Base-by-base conservation (phyloP, 1,140 invertebrate species). In the Atta texana region DNA sequence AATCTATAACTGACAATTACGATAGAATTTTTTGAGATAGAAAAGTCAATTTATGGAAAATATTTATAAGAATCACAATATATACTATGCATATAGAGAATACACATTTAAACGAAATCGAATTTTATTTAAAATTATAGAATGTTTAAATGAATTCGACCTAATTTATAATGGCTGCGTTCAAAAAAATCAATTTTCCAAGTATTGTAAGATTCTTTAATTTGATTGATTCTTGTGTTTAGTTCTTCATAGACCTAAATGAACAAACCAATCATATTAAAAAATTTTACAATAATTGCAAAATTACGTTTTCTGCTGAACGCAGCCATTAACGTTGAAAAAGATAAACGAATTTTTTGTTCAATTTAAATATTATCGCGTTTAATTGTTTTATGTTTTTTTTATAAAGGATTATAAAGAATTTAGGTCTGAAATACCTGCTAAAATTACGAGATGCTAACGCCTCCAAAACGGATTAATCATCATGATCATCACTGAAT, bases 371-470 rank as follows among this genome's bases (percentile, higher is more conserved):
- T 44, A 44, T 44, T 69, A 10, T 1, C 14, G n/a, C 28, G 16
- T 44, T n/a, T 39, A n/a, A 57, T 55, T 18, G 5, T 49, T 28
- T 61, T 51, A 12, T 84, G 31, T 34, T 63, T 63, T 18, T 57
- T 28, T 69, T 69, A 71, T 16, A 34, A 7, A 86, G 85, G 85
- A 2, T 61, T 3, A 8, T 81, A 21, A 82, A 18, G n/a, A 34
- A 2, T 0, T 5, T 81, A 8, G 85, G 76, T n/a, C 0, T 2
- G 21, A 66, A 51, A 24, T 51, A 49, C 1, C 0, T 86, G 6
- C 31, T 21, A 53, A 86, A 86, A 28, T 0, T 86, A 51, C 85
- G 85, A 34, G 85, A 86, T 57, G 63, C 51, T 49, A 49, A 81
- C 0, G 61, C 24, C 49, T 1, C 16, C 59, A 31, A 64, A 2